phyloP scores from a whole-genome alignment of 2,888 invertebrate genomes.

The Bombylius discolor region DNA sequence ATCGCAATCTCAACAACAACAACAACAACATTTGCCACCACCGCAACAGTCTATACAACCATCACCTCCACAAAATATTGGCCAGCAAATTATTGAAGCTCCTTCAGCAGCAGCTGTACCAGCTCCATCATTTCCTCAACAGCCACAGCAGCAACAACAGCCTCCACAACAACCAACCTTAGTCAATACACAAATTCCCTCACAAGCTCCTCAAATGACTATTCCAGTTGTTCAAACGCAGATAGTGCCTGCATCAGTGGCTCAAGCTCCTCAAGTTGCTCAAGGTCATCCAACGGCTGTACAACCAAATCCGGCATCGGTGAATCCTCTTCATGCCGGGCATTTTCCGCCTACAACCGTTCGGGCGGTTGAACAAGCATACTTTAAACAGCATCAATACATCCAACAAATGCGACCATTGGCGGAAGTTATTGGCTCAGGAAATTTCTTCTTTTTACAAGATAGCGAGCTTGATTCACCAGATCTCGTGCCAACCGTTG shows the following conservation, averaged over 20 bases:
- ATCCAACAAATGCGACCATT: conserved; percentile 49
- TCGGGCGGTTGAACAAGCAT: conserved; percentile 50
- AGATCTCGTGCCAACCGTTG: conserved; percentile 30
- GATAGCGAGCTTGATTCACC: conserved; percentile 80
- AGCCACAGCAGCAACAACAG: conserved; percentile 16
- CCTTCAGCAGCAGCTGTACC: conserved; percentile 43
- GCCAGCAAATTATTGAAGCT: conserved; percentile 17
- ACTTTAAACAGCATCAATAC: conserved; percentile 45
- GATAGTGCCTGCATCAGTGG: conserved; percentile 2
- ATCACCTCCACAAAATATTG: conserved; percentile 1
- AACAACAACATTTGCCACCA: conserved; percentile 3
- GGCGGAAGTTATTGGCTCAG: conserved; percentile 61
- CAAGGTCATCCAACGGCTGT: conserved; percentile 16
- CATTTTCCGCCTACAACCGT: conserved; percentile 44
- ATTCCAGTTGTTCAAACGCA: conserved; percentile 13
- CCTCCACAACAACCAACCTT: conserved; percentile 16
- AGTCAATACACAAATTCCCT: conserved; percentile 1
- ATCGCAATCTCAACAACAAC: conserved; percentile 9
- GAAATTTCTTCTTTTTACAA: conserved; percentile 72
- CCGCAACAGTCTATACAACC: conserved; percentile 5
- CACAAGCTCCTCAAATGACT: conserved; percentile 8
- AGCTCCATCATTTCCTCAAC: conserved; percentile 41
- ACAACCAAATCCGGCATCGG: conserved; percentile 17
- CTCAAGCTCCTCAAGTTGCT: conserved; percentile 11
- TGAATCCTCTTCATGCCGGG: conserved; percentile 12